Evolutionary conservation across 2,113 vertebrate genomes (phyloP), one percentile per base, ranked within the genome.

Genomic region (Colistium nudipinnis): DNA sequence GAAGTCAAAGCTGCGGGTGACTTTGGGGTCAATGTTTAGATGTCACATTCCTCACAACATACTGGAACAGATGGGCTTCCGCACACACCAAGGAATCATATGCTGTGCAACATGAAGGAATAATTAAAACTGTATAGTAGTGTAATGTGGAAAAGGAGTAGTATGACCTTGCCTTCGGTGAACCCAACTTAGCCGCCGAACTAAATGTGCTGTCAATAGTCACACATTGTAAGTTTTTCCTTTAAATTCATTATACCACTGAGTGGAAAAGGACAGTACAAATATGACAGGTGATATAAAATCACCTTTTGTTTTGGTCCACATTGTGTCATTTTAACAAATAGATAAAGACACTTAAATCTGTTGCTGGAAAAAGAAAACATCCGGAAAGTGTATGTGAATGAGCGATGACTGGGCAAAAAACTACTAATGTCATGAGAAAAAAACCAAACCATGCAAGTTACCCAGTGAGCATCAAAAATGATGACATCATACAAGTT

Each of bases 401-500:
- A 41, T 72, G 67, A 68, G n/a, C 30, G 79, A 76, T 43, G 47
- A 76, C 45, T 62, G 38, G 70, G 35, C 55, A 68, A 38, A 65
- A 39, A 19, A 68, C 54, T 53, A 70, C 52, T 63, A 38, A 73
- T 33, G 62, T 70, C 14, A 2, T 31, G 41, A 47, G 10, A 59
- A 60, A 44, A 31, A 74, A 52, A 72, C 27, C 27, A 68, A 67
- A 38, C 72, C 75, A 81, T 82, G 85, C 81, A 56, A 25, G n/a
- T 22, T 59, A 85, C 65, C 70, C 62, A 86, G 54, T 74, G 36
- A 80, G 57, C 17, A 76, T 78, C 65, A 86, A 82, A 81, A 77
- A 88, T 76, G 38, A 86, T 82, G 85, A 92, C 88, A 91, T 91
- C 88, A 89, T 91, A 81, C 48, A 62, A 74, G 82, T 85, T 67